phyloP scores from a whole-genome alignment of 2,888 invertebrate species.

The Drosophila setosimentum region DNA sequence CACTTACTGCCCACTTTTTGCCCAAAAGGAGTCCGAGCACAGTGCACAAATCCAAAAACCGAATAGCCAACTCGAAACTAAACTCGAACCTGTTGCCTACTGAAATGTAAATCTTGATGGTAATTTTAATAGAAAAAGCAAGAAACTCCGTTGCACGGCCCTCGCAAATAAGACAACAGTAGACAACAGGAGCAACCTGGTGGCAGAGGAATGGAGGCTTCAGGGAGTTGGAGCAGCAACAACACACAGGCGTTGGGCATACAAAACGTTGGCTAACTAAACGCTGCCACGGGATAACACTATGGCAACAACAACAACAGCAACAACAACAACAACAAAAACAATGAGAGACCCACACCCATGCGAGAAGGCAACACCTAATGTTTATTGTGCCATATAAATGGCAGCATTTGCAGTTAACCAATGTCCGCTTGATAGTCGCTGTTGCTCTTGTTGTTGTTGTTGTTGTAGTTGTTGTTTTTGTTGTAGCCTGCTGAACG shows the following conservation, averaged over 20 bases:
- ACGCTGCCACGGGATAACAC: conserved; percentile 76
- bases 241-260: conserved; percentile 71
- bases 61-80: conserved; percentile 26
- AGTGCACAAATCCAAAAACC: conserved; percentile 26
- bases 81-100: conserved; percentile 77
- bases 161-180: conserved; percentile 16
- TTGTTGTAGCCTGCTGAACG: conserved; percentile 44
- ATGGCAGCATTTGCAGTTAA: conserved; percentile 81
- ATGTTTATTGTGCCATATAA: conserved; percentile 82
- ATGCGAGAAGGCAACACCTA: conserved; percentile 74
- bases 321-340: conserved; percentile 26
- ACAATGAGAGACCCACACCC: conserved; percentile 56
- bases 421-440: conserved; percentile 67
- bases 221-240: conserved; percentile 13
- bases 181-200: conserved; percentile 8
- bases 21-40: conserved; percentile 67
- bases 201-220: neutral
- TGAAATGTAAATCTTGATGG: conserved; percentile 83
- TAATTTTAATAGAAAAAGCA: conserved; percentile 82
- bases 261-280: conserved; percentile 77
- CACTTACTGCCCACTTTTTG: conserved; percentile 67
- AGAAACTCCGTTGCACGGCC: conserved; percentile 52
- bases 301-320: conserved; percentile 33
- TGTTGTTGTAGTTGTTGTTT: conserved; percentile 40
- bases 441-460: conserved; percentile 39